A percentile compares a stretch with the other conserved stretches of the same genome.
These are phyloP conservation scores for Oenanthe oenanthe DNA, from an alignment of 2,113 vertebrate species.

Conservation along the genomic window DNA sequence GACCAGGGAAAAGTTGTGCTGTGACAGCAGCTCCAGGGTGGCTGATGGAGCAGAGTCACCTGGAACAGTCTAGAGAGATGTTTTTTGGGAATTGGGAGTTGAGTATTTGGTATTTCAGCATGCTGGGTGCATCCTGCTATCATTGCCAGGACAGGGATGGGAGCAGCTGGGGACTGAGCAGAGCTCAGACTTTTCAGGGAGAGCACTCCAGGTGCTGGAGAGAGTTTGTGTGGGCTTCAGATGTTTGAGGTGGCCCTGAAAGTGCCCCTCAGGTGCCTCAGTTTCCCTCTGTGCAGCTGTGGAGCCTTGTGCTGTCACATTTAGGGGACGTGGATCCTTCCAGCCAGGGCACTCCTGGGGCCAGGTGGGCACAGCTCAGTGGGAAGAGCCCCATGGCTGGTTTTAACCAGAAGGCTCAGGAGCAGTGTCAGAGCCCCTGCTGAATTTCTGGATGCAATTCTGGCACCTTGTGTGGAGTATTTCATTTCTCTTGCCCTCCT, in stretches of 20 bases:
- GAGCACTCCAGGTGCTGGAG: not conserved
- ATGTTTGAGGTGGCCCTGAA: not conserved
- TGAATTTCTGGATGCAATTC: not conserved
- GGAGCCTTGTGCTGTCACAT: not conserved
- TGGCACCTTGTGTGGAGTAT: not conserved
- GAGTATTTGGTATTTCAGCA: not conserved
- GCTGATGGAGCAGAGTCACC: not conserved
- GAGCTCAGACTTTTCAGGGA: not conserved
- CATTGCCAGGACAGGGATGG: not conserved
- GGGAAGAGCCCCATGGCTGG: not conserved
- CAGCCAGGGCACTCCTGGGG: rapidly evolving
- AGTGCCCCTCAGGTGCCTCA: not conserved
- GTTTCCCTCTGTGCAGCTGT: not conserved
- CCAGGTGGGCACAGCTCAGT: not conserved
- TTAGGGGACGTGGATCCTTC: rapidly evolving
- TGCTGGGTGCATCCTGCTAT: not conserved
- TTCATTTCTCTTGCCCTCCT: not conserved
- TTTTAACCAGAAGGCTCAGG: not conserved
- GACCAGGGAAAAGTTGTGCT: not conserved
- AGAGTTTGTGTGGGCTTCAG: not conserved
- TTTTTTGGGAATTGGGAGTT: not conserved
- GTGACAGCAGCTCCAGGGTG: not conserved
- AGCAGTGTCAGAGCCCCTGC: not conserved
- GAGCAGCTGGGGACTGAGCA: not conserved
- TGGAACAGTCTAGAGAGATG: not conserved